Evolutionary conservation across 1,140 invertebrate species (phyloP).

Genomic region (Bombus soroeensis): DNA sequence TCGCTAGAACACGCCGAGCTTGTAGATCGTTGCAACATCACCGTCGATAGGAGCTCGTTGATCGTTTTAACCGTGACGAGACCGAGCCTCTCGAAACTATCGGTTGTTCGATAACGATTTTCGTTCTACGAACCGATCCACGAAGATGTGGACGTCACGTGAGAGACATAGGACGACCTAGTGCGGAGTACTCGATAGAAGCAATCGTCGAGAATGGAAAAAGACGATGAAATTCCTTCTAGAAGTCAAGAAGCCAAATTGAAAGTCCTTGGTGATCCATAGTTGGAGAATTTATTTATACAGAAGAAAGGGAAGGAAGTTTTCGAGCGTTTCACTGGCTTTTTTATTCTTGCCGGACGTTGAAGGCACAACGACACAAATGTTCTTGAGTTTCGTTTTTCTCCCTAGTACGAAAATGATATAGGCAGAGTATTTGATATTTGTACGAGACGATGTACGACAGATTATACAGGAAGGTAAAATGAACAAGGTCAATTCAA

Average conservation of each 20-base stretch:
- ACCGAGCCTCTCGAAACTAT: background rate
- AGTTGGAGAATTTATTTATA: conserved; percentile 18
- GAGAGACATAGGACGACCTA: background rate
- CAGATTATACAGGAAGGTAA: background rate
- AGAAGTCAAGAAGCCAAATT: background rate
- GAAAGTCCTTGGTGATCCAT: background rate
- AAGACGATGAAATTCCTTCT: background rate
- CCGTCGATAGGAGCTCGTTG: background rate
- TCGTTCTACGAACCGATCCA: background rate
- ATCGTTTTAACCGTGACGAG: background rate
- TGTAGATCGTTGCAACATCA: no score
- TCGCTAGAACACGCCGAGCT: background rate
- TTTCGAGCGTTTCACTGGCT: conserved; percentile 10
- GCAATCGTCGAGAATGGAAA: background rate
- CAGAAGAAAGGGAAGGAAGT: background rate
- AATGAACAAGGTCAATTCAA: conserved; percentile 35
- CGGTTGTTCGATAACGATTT: conserved; percentile 24
- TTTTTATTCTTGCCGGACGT: background rate
- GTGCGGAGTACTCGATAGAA: background rate
- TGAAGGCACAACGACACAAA: conserved; percentile 14
- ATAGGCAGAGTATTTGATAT: background rate
- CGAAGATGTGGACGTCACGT: background rate
- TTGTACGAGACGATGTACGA: background rate
- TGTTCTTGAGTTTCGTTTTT: background rate
- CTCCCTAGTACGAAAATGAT: background rate